Evolutionary conservation across 2,113 vertebrate species (phyloP).

Genomic region (Sebastes schlegelii): DNA sequence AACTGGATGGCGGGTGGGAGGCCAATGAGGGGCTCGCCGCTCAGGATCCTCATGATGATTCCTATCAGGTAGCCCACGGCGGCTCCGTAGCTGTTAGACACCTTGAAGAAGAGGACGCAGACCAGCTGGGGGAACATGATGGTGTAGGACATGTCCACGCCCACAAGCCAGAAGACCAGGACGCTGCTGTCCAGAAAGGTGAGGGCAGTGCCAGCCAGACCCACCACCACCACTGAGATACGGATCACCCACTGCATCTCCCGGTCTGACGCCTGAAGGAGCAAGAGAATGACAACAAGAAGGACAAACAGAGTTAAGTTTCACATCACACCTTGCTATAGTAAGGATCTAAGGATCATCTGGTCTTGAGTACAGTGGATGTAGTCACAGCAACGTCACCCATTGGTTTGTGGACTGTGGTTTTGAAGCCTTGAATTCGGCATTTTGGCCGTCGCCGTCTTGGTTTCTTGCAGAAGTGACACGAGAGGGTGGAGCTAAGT

Average conservation of each 20-base stretch:
- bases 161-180: constrained; percentile 89
- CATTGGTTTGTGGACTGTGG: too few relatives aligned
- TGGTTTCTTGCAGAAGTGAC: too few relatives aligned
- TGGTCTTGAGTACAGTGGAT: not conserved
- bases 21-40: constrained; percentile 84
- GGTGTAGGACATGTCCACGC: constrained; percentile 86
- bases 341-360: not conserved
- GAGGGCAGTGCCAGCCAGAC: constrained; percentile 78
- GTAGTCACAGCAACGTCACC: too few relatives aligned
- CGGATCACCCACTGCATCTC: constrained; percentile 88
- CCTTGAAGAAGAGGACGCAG: constrained; percentile 85
- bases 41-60: constrained; percentile 82
- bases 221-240: constrained; percentile 83
- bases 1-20: constrained; percentile 81
- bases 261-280: constrained; percentile 83
- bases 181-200: constrained; percentile 85
- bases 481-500: too few relatives aligned
- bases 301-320: not conserved
- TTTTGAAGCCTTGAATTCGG: too few relatives aligned
- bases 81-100: constrained; percentile 78
- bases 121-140: constrained; percentile 89
- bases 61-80: constrained; percentile 77
- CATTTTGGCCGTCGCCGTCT: too few relatives aligned
- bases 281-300: not conserved
- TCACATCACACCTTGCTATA: not conserved